A percentile compares a stretch with the other conserved stretches of the same genome.
phyloP scores from a whole-genome alignment of 2,888 invertebrate species.

The Macrophya alboannulata region DNA sequence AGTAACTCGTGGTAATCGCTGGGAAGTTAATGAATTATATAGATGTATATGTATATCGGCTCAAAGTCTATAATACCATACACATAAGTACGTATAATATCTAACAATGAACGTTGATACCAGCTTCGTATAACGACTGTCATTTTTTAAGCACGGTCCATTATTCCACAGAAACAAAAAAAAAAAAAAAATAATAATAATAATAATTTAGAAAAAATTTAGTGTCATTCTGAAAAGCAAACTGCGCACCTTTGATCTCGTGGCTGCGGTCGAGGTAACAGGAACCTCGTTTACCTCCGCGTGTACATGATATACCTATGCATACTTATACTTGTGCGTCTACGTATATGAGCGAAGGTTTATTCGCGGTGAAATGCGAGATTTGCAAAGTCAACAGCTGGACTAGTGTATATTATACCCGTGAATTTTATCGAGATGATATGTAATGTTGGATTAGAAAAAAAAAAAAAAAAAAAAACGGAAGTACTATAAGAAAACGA shows the following conservation, averaged over 20 bases:
- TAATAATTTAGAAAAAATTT: neutral
- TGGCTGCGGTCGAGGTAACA: constrained; percentile 16
- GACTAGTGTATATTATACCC: neutral
- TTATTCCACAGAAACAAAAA: neutral
- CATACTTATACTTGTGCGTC: neutral
- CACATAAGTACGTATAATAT: neutral
- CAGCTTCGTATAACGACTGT: neutral
- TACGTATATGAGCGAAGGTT: constrained; percentile 15
- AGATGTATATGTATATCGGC: neutral
- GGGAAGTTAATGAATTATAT: neutral
- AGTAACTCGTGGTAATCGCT: neutral
- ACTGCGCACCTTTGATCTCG: constrained; percentile 25
- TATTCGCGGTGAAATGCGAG: constrained; percentile 10
- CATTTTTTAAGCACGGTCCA: neutral
- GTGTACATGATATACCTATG: neutral
- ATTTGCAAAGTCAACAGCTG: neutral
- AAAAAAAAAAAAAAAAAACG: neutral
- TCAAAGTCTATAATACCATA: neutral
- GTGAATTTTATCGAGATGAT: neutral
- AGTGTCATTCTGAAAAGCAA: neutral
- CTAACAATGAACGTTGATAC: neutral
- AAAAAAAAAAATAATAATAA: neutral
- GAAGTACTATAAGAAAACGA: too few relatives aligned
- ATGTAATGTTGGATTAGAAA: neutral
- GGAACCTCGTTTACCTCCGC: constrained; percentile 22